Conservation (phyloP, 2,888 invertebrate genomes). For the Platycheirus rosarum region DNA sequence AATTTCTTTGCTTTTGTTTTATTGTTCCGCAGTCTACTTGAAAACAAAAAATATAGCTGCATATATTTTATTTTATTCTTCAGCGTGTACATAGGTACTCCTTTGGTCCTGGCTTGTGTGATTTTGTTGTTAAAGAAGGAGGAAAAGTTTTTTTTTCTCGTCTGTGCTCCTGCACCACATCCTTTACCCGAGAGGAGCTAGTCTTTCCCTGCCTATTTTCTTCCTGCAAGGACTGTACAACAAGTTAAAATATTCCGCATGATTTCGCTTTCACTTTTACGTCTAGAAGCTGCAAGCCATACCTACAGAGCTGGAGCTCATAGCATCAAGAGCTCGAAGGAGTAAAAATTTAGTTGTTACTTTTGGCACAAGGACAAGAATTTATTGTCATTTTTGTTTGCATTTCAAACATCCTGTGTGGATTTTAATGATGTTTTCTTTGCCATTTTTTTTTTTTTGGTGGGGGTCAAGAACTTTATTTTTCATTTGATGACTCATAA, state of each 20-base stretch:
- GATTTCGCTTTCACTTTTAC: slow-evolving; percentile 71
- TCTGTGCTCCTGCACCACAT: slow-evolving; percentile 38
- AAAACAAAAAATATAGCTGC: slow-evolving; percentile 44
- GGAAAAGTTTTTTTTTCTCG: slow-evolving; percentile 34
- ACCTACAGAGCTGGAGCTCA: not conserved
- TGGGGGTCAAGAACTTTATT: slow-evolving; percentile 68
- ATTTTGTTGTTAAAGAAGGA: slow-evolving; percentile 40
- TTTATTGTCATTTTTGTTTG: slow-evolving; percentile 70
- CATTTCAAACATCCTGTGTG: slow-evolving; percentile 46
- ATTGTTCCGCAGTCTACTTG: slow-evolving; percentile 74
- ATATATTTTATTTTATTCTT: slow-evolving; percentile 34
- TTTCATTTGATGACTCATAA: slow-evolving; percentile 63
- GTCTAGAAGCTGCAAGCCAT: not conserved
- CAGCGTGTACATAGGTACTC: not conserved
- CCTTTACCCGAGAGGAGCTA: slow-evolving; percentile 19
- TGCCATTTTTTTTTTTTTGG: slow-evolving; percentile 19
- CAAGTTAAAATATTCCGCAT: slow-evolving; percentile 62
- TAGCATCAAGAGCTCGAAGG: slow-evolving; percentile 9
- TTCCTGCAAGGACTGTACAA: not conserved
- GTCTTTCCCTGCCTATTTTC: slow-evolving; percentile 26
- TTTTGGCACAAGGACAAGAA: slow-evolving; percentile 73
- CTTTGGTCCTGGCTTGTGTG: slow-evolving; percentile 42
- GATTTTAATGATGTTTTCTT: slow-evolving; percentile 60
- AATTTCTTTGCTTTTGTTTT: slow-evolving; percentile 54
- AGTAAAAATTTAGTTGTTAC: slow-evolving; percentile 64